A percentile compares a stretch with the other conserved stretches of the same genome.
phyloP scores from a whole-genome alignment of 2,113 vertebrate genomes.

The Salvelinus namaycush region DNA sequence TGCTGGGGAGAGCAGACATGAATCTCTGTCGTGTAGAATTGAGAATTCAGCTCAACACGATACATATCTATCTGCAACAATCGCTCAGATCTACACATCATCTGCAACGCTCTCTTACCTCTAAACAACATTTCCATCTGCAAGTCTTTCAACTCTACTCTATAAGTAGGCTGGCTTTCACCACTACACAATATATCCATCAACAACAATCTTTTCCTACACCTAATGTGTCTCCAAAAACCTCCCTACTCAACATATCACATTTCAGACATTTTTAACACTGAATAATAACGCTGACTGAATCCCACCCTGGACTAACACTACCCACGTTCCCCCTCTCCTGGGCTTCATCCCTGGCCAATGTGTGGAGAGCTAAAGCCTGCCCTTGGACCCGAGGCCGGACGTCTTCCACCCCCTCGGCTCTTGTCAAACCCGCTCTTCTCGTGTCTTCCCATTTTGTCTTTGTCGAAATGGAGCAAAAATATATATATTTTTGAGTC shows the following conservation, averaged over 20 bases:
- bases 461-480: constrained; percentile 33
- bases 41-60: not conserved
- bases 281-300: too few relatives aligned
- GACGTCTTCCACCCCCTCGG: constrained; percentile 8
- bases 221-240: not conserved
- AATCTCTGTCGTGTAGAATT: not conserved
- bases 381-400: constrained; percentile 22
- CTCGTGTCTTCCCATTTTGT: constrained; percentile 53
- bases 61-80: not conserved
- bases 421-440: constrained; percentile 56
- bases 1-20: not conserved
- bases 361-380: constrained; percentile 47
- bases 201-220: not conserved
- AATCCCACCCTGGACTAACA: not conserved
- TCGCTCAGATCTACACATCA: too few relatives aligned
- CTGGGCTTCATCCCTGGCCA: not conserved
- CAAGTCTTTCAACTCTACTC: too few relatives aligned
- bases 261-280: too few relatives aligned
- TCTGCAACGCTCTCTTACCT: too few relatives aligned
- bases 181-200: too few relatives aligned
- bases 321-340: not conserved
- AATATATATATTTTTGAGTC: constrained; percentile 34
- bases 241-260: not conserved
- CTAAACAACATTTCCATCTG: too few relatives aligned
- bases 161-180: too few relatives aligned